These are phyloP conservation scores for Acanthopagrus latus DNA, from an alignment of 2,797 vertebrate species.

Conservation along the genomic window DNA sequence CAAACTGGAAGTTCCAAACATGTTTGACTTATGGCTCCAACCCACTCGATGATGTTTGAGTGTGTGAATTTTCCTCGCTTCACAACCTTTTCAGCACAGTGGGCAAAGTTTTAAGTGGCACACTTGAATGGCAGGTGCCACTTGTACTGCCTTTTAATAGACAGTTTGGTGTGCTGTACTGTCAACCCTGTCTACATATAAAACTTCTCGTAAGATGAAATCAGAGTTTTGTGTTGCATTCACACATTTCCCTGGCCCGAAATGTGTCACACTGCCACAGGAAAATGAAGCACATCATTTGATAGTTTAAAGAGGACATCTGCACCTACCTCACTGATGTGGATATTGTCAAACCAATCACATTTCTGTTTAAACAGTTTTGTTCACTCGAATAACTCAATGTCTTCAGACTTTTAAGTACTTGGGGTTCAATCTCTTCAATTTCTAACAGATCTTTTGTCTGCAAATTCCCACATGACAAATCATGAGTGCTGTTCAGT, in stretches of 20 bases:
- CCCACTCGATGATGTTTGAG: too few species aligned
- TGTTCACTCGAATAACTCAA: not conserved
- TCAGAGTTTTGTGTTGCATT: not conserved
- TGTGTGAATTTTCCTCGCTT: too few species aligned
- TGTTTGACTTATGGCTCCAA: too few species aligned
- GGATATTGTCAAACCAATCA: not conserved
- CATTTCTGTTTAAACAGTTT: not conserved
- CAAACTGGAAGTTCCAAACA: too few species aligned
- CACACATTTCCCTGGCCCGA: not conserved
- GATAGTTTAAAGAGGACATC: not conserved
- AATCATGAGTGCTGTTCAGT: conserved; percentile 47
- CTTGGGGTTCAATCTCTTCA: not conserved
- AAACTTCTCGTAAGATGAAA: not conserved
- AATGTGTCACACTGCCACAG: not conserved
- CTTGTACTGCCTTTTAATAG: too few species aligned
- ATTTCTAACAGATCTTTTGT: not conserved
- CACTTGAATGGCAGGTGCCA: too few species aligned
- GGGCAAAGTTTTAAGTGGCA: too few species aligned
- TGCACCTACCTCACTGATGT: conserved; percentile 15
- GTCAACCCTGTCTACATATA: not conserved
- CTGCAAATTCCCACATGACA: conserved; percentile 48
- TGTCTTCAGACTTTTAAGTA: not conserved
- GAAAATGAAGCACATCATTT: not conserved
- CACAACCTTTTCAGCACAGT: too few species aligned
- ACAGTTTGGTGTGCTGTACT: too few species aligned